Conservation (phyloP, 2,888 invertebrate genomes). For the Pterobdella sp. region DNA sequence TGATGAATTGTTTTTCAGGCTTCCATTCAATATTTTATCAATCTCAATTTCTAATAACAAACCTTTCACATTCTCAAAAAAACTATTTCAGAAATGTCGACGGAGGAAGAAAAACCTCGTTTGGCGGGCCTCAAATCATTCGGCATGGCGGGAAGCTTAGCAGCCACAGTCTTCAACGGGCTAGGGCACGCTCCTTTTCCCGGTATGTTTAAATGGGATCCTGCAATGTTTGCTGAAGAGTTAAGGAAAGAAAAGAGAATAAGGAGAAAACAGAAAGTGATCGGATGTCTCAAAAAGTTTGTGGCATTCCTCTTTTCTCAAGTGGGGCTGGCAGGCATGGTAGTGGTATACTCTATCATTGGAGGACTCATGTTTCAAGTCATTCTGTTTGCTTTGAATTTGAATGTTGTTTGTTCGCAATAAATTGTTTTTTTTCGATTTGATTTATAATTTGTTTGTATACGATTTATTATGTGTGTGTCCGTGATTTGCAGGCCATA, state of each 20-base stretch:
- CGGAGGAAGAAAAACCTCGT: background rate
- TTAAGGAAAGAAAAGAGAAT: conserved; percentile 34
- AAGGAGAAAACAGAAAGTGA: conserved; percentile 38
- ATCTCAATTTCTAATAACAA: too few species aligned
- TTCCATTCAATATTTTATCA: too few species aligned
- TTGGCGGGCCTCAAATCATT: conserved; percentile 18
- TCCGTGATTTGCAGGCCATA: conserved; percentile 27
- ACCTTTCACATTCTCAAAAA: too few species aligned
- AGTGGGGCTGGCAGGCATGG: conserved; percentile 68
- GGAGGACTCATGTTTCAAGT: conserved; percentile 79
- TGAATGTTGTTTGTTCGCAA: too few species aligned
- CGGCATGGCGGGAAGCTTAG: conserved; percentile 26
- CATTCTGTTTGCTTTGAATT: background rate
- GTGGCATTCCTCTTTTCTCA: conserved; percentile 93
- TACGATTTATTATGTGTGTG: background rate
- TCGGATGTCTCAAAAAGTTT: conserved; percentile 57
- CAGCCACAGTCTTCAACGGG: conserved; percentile 28
- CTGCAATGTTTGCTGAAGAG: conserved; percentile 34
- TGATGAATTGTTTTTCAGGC: too few species aligned
- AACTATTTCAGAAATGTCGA: background rate
- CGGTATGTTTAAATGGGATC: conserved; percentile 30
- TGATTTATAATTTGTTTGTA: background rate
- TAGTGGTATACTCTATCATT: conserved; percentile 79
- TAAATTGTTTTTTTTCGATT: background rate
- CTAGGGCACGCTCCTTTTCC: conserved; percentile 23